Conservation (phyloP, 2,888 invertebrate genomes). For the Chloroclysta siterata region DNA sequence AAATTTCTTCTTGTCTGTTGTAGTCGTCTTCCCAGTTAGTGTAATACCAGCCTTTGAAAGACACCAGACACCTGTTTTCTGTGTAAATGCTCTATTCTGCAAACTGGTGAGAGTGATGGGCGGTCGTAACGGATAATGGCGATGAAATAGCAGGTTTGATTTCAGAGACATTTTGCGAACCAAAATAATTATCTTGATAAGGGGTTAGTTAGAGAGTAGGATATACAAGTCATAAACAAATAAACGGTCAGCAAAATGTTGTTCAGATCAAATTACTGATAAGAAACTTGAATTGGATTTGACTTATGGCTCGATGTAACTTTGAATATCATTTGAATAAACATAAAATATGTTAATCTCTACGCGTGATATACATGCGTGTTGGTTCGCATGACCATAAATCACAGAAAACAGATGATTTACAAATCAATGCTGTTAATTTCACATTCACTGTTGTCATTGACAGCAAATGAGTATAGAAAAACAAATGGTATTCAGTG, state of each 20-base stretch:
- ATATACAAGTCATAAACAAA: neutral
- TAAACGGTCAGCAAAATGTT: too few relatives aligned
- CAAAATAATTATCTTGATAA: slow-evolving; percentile 1
- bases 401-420: slow-evolving; percentile 27
- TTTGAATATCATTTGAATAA: neutral
- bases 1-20: neutral
- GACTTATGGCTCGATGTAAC: neutral
- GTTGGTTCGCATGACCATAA: neutral
- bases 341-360: slow-evolving; percentile 1
- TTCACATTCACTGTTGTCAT: slow-evolving; percentile 10
- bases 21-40: too few relatives aligned
- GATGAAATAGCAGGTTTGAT: slow-evolving; percentile 35
- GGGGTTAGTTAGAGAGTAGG: neutral
- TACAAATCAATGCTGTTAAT: slow-evolving; percentile 7
- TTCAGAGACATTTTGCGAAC: slow-evolving; percentile 28
- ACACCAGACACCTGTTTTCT: slow-evolving; percentile 3
- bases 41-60: too few relatives aligned
- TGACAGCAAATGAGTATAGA: neutral
- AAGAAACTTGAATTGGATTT: too few relatives aligned
- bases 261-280: too few relatives aligned
- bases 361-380: slow-evolving; percentile 6
- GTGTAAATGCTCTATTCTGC: slow-evolving; percentile 5
- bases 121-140: slow-evolving; percentile 37
- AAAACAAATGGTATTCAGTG: neutral
- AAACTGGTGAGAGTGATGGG: slow-evolving; percentile 50